Evolutionary conservation across 2,113 vertebrate species (phyloP).

Genomic region (Tetrax tetrax): DNA sequence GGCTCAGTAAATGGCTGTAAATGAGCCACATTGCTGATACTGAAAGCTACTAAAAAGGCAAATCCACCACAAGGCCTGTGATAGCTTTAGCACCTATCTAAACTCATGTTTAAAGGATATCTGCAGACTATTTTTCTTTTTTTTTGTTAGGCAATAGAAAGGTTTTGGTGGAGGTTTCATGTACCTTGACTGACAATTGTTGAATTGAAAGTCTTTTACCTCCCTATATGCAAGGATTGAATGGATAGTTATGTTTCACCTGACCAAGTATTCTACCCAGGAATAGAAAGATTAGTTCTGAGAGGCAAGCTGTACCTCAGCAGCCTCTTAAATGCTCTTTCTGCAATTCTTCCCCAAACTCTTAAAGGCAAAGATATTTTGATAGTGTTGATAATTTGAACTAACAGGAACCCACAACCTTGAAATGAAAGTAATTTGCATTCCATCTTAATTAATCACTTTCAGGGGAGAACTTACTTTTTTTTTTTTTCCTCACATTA

Average conservation of each 20-base stretch:
- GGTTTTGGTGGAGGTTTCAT: neutral
- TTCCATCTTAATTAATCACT: neutral
- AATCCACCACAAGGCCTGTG: neutral
- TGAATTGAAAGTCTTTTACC: neutral
- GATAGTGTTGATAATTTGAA: neutral
- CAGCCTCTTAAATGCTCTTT: neutral
- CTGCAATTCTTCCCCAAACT: neutral
- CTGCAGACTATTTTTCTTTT: too few relatives aligned
- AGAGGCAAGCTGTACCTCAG: neutral
- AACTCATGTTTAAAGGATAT: neutral
- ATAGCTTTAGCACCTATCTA: neutral
- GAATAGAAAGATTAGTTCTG: neutral
- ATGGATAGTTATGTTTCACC: neutral
- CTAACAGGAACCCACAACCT: neutral
- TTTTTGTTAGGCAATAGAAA: neutral
- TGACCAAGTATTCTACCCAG: neutral
- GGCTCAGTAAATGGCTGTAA: neutral
- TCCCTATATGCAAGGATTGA: neutral
- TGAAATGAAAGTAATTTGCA: neutral
- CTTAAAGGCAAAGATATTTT: neutral
- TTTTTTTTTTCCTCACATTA: neutral
- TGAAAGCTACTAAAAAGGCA: neutral
- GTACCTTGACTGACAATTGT: neutral
- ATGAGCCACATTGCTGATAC: neutral
- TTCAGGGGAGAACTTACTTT: neutral